These are phyloP conservation scores for Murina feae DNA, from an alignment of 2,113 vertebrate genomes.

Conservation along the genomic window DNA sequence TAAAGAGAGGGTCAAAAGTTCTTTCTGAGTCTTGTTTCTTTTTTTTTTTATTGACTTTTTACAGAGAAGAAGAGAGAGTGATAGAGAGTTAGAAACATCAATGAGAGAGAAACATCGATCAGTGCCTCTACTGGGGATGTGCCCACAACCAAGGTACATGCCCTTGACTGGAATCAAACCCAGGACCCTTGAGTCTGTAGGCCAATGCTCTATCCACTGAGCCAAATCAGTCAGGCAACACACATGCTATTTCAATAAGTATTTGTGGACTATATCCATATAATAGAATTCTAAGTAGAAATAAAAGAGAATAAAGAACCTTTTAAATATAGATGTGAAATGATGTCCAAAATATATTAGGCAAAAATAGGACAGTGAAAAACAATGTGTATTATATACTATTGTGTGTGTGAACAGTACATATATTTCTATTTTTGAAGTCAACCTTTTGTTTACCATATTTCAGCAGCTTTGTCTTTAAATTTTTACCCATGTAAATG, in stretches of 20 bases:
- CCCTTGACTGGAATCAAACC: too few relatives aligned
- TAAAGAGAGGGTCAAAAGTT: background rate
- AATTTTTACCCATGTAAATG: background rate
- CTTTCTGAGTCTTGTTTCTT: background rate
- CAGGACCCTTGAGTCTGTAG: too few relatives aligned
- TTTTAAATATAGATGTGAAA: background rate
- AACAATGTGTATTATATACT: background rate
- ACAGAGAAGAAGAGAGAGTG: too few relatives aligned
- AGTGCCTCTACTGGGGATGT: too few relatives aligned
- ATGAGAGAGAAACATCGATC: too few relatives aligned
- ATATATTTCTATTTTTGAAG: background rate
- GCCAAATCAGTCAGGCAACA: too few relatives aligned
- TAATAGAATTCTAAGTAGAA: background rate
- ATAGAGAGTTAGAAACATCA: too few relatives aligned
- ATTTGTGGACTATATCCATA: background rate
- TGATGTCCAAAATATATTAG: background rate
- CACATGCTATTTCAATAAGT: background rate
- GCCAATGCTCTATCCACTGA: too few relatives aligned
- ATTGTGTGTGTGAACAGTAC: background rate
- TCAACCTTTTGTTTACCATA: background rate
- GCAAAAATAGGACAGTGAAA: background rate
- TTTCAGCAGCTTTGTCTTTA: background rate
- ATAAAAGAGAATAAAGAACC: background rate
- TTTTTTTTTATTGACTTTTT: too few relatives aligned
- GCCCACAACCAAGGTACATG: too few relatives aligned